Base-by-base conservation (phyloP, 2,113 vertebrate genomes). In the Nothobranchius kuhntae region DNA sequence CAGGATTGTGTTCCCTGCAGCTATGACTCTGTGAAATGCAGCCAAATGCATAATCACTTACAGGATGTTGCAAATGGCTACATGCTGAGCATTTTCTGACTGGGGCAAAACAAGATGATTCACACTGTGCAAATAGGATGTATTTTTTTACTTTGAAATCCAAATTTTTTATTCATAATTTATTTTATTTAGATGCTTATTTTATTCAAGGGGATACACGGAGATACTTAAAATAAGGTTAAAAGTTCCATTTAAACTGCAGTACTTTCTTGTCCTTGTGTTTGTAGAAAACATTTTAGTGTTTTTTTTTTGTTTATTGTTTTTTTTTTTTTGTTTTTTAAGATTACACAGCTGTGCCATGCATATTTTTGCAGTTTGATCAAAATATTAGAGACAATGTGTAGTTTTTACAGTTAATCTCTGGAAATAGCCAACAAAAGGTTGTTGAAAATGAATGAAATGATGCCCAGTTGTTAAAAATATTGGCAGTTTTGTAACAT, bases 171-270 rank as follows among this genome's bases (percentile, higher is more conserved):
- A 68, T 75, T 65, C 53, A 35, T 13, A 65, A 48, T 36, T 51
- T 78, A 4, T 58, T 47, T 58, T 51, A 42, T 64, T 30, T 15
- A 7, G 50, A 65, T 26, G 9, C 21, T 64, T 17, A n/a, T 64
- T 65, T 60, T 58, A 21, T 47, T 35, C 9, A 57, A 53, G 35
- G 21, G 9, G 35, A 26, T n/a, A 42, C 12, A 36, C 44, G 13
- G 60, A 42, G 61, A 50, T 11, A 11, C 12, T 53, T 60, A 24
- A 72, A 59, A 72, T 21, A 21, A 61, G 68, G 47, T 30, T 73
- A 73, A 71, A 52, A 81, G 72, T 67, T 74, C 48, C 60, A 47
- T 50, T 10, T 30, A 42, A 74, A 67, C 51, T 30, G 40, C 11
- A 13, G 30, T 30, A 30, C 30, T 30, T 30, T 46, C 30, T 54